Evolutionary conservation across 2,797 vertebrate genomes (phyloP).

Genomic region (Semaprochilodus insignis): DNA sequence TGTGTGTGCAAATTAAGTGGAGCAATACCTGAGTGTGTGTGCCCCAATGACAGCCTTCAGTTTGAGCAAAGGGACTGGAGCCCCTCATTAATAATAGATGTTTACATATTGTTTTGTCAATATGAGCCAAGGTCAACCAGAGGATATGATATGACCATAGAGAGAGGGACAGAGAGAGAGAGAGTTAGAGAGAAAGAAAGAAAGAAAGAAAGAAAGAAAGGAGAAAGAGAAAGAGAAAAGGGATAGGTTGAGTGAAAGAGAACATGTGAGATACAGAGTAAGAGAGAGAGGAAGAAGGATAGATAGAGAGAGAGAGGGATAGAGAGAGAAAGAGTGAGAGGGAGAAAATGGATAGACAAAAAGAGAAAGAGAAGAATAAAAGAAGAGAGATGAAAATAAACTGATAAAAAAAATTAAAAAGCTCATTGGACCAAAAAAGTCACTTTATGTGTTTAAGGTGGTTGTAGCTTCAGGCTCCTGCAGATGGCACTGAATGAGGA

Average conservation of each 20-base stretch:
- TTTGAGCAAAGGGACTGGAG: slow-evolving; percentile 38
- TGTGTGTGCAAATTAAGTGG: background rate
- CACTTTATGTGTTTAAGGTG: too few species aligned
- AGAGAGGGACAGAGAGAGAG: slow-evolving; percentile 30
- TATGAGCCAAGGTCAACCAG: slow-evolving; percentile 42
- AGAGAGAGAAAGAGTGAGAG: background rate
- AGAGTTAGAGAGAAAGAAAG: background rate
- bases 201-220: background rate
- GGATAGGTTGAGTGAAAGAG: background rate
- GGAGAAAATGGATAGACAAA: too few species aligned
- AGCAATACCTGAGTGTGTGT: background rate
- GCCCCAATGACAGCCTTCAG: background rate
- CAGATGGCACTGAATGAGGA: too few species aligned
- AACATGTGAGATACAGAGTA: background rate
- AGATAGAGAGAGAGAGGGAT: too few species aligned
- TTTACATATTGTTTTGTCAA: slow-evolving; percentile 56
- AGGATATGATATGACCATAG: slow-evolving; percentile 41
- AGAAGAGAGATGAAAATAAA: background rate
- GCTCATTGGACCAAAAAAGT: too few species aligned
- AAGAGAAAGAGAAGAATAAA: too few species aligned
- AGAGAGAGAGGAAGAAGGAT: background rate
- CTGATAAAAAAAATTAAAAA: background rate
- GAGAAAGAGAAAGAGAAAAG: background rate
- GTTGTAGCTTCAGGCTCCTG: too few species aligned
- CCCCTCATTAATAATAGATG: slow-evolving; percentile 60